Conservation (phyloP, 2,113 vertebrate species). For the Pungitius pungitius region DNA sequence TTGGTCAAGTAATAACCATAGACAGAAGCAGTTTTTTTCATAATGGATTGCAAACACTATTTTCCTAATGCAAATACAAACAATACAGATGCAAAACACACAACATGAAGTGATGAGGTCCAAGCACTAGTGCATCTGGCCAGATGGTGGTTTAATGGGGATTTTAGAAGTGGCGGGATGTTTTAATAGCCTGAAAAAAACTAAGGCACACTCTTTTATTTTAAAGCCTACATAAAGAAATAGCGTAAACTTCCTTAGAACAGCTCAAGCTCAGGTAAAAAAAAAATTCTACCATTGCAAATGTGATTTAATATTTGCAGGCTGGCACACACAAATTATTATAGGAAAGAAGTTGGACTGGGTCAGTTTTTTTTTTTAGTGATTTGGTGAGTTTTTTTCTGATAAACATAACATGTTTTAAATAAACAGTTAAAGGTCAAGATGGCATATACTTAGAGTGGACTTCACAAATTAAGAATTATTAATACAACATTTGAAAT, state of each 20-base stretch:
- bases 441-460: not conserved
- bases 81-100: not conserved
- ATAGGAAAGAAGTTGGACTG: not conserved
- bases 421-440: not conserved
- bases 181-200: not conserved
- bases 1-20: not conserved
- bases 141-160: not conserved
- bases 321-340: not conserved
- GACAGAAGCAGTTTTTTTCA: not conserved
- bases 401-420: not conserved
- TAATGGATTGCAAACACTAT: not conserved
- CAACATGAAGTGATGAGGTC: not conserved
- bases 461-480: not conserved
- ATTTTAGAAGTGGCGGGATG: not conserved
- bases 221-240: not conserved
- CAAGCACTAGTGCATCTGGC: not conserved
- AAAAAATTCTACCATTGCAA: not conserved
- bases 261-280: no score
- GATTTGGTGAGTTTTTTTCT: not conserved
- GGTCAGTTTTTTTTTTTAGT: not conserved
- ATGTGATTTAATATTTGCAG: not conserved
- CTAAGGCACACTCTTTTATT: not conserved
- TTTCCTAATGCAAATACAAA: not conserved
- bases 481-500: not conserved
- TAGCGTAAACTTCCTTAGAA: not conserved